Conservation (phyloP, 2,888 invertebrate species). For the Cheilosia pagana region DNA sequence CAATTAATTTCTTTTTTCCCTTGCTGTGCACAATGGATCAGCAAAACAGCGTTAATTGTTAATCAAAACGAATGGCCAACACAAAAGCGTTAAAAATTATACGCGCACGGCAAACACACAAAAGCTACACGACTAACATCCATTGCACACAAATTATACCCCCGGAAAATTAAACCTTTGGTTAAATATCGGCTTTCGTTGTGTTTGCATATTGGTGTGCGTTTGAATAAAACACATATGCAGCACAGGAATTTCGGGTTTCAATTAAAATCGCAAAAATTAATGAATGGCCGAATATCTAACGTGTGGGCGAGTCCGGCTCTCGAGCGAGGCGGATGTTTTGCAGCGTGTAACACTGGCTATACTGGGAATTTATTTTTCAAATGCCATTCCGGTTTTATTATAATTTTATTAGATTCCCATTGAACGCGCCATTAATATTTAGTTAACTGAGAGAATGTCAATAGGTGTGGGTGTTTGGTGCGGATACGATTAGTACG, state of each 20-base stretch:
- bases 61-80: too few relatives aligned
- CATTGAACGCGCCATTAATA: constrained; percentile 31
- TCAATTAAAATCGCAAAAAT: constrained; percentile 30
- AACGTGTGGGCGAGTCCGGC: not conserved
- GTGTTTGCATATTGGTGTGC: not conserved
- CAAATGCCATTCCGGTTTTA: constrained; percentile 2
- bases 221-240: constrained; percentile 7
- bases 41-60: too few relatives aligned
- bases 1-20: too few relatives aligned
- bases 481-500: not conserved
- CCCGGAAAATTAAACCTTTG: not conserved
- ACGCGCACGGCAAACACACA: too few relatives aligned
- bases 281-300: not conserved
- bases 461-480: not conserved
- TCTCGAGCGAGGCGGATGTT: not conserved
- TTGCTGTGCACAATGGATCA: too few relatives aligned
- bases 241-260: constrained; percentile 26
- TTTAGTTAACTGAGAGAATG: constrained; percentile 17
- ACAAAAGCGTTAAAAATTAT: not conserved
- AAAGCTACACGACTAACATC: too few relatives aligned
- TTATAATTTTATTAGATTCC: constrained; percentile 33
- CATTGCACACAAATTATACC: not conserved
- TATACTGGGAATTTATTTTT: constrained; percentile 1
- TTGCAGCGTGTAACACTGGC: too few relatives aligned
- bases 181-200: constrained; percentile 16